These are phyloP conservation scores for Arctopsyche grandis DNA, from an alignment of 1,140 invertebrate genomes.

Conservation along the genomic window DNA sequence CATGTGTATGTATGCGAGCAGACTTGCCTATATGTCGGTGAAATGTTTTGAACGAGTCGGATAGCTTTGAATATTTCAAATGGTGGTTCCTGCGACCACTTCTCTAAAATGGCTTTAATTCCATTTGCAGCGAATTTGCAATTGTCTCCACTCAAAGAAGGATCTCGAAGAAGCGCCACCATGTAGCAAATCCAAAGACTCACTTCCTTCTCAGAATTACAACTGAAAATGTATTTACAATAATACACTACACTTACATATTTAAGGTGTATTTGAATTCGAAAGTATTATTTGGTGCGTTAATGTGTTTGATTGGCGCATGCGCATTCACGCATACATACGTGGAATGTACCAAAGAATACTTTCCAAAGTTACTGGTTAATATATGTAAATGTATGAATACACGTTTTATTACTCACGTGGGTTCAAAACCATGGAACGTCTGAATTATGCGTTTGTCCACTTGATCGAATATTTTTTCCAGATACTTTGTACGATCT, in stretches of 20 bases:
- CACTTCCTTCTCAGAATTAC: conserved; percentile 38
- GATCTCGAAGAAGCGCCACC: conserved; percentile 26
- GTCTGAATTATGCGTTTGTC: conserved; percentile 41
- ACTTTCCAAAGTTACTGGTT: too few species aligned
- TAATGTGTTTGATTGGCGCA: background rate
- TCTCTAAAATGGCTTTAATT: conserved; percentile 40
- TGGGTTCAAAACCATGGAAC: conserved; percentile 38
- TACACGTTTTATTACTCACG: conserved; percentile 35
- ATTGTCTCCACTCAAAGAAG: conserved; percentile 23
- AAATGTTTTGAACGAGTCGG: conserved; percentile 40
- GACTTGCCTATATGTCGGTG: conserved; percentile 34
- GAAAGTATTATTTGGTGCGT: background rate
- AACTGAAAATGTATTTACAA: conserved; percentile 29
- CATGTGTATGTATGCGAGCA: background rate
- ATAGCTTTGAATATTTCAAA: conserved; percentile 46
- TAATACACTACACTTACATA: conserved; percentile 1
- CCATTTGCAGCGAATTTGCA: background rate
- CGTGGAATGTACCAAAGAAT: too few species aligned
- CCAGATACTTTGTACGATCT: conserved; percentile 32
- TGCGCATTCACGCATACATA: too few species aligned
- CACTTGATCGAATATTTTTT: conserved; percentile 36
- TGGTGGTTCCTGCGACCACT: conserved; percentile 48
- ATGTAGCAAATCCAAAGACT: conserved; percentile 48
- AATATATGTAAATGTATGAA: too few species aligned
- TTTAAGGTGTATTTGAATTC: background rate